Evolutionary conservation across 2,113 vertebrate species (phyloP), one percentile per base, ranked within the genome.

Genomic region (Eretmochelys imbricata): DNA sequence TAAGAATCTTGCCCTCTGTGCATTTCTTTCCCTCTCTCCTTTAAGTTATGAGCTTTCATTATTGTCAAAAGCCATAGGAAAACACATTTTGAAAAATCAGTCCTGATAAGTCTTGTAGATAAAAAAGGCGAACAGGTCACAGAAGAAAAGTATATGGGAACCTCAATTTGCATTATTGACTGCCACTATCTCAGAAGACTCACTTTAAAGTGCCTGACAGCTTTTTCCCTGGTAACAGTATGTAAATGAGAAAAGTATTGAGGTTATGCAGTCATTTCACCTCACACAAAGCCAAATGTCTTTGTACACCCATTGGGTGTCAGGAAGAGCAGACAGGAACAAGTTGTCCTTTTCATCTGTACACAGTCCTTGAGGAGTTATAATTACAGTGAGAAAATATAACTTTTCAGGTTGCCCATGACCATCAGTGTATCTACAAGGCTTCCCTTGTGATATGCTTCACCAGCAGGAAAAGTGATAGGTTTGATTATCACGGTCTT

Each of bases 101-200:
- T 54, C 78, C 84, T 96, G 84, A 84, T 93, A 91, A 94, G 46
- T 88, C 31, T 42, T 65, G 31, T 2, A 93, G 91, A 93, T 93
- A 88, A 96, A 91, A 92, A 91, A 91, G 65, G 91, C 3, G 1
- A 93, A 86, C 20, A 72, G 81, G 87, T 96, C 85, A 93, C 6
- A 51, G 55, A 93, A 93, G 25, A 94, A 93, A 94, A 90, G 54
- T 35, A 48, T 46, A 6, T 79, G 85, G n/a, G 90, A 93, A 89
- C 38, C 83, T 93, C 84, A 82, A 14, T 98, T 98, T 96, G 49
- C 97, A 97, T 96, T 97, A 97, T 96, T 0, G 19, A 96, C 88
- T 88, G 20, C 51, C 62, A 22, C 48, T 95, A 29, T 88, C 87
- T 94, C 80, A 91, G 84, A 93, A 95, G 79, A 91, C 55, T 94